A percentile compares a stretch with the other conserved stretches of the same genome.
phyloP scores from a whole-genome alignment of 2,888 invertebrate genomes.

The Drosophila anomalipes region DNA sequence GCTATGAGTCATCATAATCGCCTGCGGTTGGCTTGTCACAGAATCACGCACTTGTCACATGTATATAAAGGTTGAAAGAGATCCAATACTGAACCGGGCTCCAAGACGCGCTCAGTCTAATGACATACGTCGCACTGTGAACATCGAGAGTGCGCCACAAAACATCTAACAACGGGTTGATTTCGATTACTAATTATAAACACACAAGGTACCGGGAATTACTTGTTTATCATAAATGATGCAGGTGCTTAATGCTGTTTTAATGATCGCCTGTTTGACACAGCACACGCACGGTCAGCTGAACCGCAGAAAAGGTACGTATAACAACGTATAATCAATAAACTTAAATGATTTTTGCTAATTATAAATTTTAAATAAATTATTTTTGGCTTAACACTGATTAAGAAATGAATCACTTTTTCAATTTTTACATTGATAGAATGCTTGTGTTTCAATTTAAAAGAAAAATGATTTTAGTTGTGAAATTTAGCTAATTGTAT shows the following conservation, averaged over 20 bases:
- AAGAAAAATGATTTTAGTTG: too few species aligned
- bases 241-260: constrained; percentile 38
- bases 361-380: too few species aligned
- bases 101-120: constrained; percentile 64
- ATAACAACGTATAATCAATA: not conserved
- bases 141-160: constrained; percentile 32
- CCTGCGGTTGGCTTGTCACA: constrained; percentile 8
- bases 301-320: constrained; percentile 61
- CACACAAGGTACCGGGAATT: not conserved
- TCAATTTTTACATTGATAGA: not conserved
- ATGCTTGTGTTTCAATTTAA: not conserved
- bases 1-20: not conserved
- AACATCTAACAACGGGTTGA: not conserved
- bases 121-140: constrained; percentile 55
- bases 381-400: too few species aligned
- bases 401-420: too few species aligned
- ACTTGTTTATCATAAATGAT: constrained; percentile 34
- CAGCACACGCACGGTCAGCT: constrained; percentile 61
- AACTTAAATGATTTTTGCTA: too few species aligned
- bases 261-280: constrained; percentile 45
- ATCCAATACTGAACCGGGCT: constrained; percentile 12
- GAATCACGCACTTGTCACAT: not conserved
- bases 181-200: not conserved
- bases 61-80: constrained; percentile 28
- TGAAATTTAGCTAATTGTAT: too few species aligned